Conservation (phyloP, 2,888 invertebrate species). For the Adelphocoris suturalis region DNA sequence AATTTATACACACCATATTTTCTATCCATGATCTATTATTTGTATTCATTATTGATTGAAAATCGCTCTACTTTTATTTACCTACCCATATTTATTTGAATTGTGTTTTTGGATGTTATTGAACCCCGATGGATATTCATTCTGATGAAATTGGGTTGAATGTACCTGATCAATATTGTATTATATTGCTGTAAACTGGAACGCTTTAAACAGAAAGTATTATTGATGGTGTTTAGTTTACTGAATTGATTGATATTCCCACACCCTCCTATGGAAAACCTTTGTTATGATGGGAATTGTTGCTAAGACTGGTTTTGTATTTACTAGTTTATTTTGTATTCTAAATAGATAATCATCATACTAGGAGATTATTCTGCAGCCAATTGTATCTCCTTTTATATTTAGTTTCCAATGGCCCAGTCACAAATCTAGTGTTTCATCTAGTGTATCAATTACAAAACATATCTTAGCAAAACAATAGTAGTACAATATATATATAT, state of each 20-base stretch:
- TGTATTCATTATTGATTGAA: too few relatives aligned
- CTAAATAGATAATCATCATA: neutral
- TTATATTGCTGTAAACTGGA: conserved; percentile 25
- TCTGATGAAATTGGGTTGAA: conserved; percentile 11
- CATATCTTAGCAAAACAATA: neutral
- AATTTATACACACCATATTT: too few relatives aligned
- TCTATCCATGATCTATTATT: too few relatives aligned
- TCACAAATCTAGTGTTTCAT: neutral
- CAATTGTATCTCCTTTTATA: neutral
- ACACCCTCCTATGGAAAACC: neutral
- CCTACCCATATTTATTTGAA: too few relatives aligned
- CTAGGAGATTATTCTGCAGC: neutral
- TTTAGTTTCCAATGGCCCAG: neutral
- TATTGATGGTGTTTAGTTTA: conserved; percentile 11
- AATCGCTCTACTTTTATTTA: too few relatives aligned
- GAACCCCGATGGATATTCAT: too few relatives aligned
- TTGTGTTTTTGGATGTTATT: too few relatives aligned
- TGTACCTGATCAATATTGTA: conserved; percentile 25
- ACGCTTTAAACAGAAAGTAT: conserved; percentile 31
- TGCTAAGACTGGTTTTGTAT: neutral
- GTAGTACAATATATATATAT: too few relatives aligned
- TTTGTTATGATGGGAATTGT: neutral
- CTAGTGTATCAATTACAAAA: neutral
- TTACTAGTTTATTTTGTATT: neutral
- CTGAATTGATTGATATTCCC: neutral